These are phyloP conservation scores for Tragopan temminckii DNA, from an alignment of 2,797 vertebrate genomes.

Conservation along the genomic window DNA sequence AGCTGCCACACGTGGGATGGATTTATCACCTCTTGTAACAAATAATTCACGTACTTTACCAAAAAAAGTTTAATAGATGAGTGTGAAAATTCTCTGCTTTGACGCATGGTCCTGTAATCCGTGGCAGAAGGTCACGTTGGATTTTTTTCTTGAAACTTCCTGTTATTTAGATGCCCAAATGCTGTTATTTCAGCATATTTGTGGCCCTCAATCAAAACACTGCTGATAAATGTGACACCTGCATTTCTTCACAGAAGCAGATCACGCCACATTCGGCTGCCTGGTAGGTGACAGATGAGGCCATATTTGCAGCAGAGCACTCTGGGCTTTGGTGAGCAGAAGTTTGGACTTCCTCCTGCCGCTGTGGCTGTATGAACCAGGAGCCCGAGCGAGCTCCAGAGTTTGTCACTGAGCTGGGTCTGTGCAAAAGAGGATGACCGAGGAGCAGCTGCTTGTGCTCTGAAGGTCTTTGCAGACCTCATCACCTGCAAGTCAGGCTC, in stretches of 20 bases:
- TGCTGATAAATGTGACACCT: slow-evolving; percentile 62
- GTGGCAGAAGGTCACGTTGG: not conserved
- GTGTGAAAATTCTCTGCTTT: slow-evolving; percentile 12
- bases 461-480: not conserved
- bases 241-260: slow-evolving; percentile 69
- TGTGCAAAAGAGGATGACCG: not conserved
- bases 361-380: not conserved
- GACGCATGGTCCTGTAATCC: not conserved
- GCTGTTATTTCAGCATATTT: slow-evolving; percentile 65
- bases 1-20: not conserved
- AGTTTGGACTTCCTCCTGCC: slow-evolving; percentile 22
- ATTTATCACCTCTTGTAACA: slow-evolving; percentile 39
- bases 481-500: not conserved
- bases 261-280: slow-evolving; percentile 47
- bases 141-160: slow-evolving; percentile 19
- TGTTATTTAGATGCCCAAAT: slow-evolving; percentile 52
- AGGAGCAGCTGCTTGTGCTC: not conserved
- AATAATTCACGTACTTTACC: slow-evolving; percentile 45
- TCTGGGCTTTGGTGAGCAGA: slow-evolving; percentile 37
- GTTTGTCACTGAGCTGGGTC: not conserved
- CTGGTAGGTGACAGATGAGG: slow-evolving; percentile 51
- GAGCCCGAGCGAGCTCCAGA: not conserved
- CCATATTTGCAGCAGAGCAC: slow-evolving; percentile 51
- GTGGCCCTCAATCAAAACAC: slow-evolving; percentile 71
- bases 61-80: slow-evolving; percentile 61